A percentile compares a stretch with the other conserved stretches of the same genome.
These are phyloP conservation scores for Hippolais icterina DNA, from an alignment of 2,113 vertebrate species.

Conservation along the genomic window DNA sequence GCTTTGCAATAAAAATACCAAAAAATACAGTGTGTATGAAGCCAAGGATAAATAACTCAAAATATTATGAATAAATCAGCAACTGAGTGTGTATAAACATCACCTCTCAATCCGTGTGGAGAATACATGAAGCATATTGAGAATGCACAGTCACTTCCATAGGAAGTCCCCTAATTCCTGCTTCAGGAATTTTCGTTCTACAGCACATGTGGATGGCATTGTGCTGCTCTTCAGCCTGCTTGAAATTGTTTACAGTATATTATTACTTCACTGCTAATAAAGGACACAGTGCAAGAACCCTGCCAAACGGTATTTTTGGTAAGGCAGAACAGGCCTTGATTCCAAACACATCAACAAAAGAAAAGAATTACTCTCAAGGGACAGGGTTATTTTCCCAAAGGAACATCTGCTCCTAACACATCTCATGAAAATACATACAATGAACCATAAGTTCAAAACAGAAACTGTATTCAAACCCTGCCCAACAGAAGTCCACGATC, in stretches of 20 bases:
- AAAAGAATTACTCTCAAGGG: background rate
- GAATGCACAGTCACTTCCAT: background rate
- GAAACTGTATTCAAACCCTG: background rate
- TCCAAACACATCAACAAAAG: background rate
- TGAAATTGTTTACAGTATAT: background rate
- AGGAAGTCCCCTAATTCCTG: background rate
- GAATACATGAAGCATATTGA: background rate
- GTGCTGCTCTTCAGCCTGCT: background rate
- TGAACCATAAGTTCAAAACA: background rate
- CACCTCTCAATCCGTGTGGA: background rate
- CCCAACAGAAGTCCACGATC: background rate
- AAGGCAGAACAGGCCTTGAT: background rate
- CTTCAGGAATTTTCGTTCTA: background rate
- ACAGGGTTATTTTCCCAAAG: constrained; percentile 3
- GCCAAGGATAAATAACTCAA: background rate
- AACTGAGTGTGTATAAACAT: background rate
- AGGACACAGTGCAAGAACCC: background rate
- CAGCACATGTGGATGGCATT: background rate
- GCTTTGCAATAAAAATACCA: background rate
- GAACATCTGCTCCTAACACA: background rate
- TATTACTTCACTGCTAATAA: constrained; percentile 10
- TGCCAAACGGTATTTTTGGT: background rate
- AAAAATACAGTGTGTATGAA: background rate
- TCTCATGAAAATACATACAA: background rate
- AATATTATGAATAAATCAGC: background rate